A percentile compares a stretch with the other conserved stretches of the same genome.
These are phyloP conservation scores for Toxonevra muliebris DNA, from an alignment of 2,888 invertebrate genomes.

Conservation along the genomic window DNA sequence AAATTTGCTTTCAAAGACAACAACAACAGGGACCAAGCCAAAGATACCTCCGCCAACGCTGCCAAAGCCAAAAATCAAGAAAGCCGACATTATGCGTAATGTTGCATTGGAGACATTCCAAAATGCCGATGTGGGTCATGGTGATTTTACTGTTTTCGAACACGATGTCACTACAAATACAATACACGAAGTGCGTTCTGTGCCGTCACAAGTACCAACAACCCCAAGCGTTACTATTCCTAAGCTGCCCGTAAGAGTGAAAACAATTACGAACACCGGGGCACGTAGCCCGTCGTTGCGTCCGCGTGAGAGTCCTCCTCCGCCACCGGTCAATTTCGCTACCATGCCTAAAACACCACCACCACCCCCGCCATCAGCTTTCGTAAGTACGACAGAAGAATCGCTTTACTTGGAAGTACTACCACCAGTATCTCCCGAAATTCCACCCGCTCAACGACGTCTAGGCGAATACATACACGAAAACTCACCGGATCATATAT, in stretches of 20 bases:
- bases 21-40: slow-evolving; percentile 45
- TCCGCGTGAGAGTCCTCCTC: slow-evolving; percentile 63
- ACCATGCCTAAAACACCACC: slow-evolving; percentile 56
- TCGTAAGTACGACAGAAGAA: slow-evolving; percentile 42
- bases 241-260: slow-evolving; percentile 51
- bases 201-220: slow-evolving; percentile 32
- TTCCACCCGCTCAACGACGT: slow-evolving; percentile 55
- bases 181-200: slow-evolving; percentile 53
- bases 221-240: slow-evolving; percentile 30
- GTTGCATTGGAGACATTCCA: slow-evolving; percentile 61
- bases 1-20: slow-evolving; percentile 41
- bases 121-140: slow-evolving; percentile 60
- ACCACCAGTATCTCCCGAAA: slow-evolving; percentile 40
- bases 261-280: slow-evolving; percentile 3
- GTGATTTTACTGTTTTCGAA: slow-evolving; percentile 63
- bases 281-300: slow-evolving; percentile 46
- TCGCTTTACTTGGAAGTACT: slow-evolving; percentile 59
- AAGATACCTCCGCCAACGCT: slow-evolving; percentile 53
- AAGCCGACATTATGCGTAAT: slow-evolving; percentile 61
- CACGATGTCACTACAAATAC: slow-evolving; percentile 63
- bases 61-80: slow-evolving; percentile 61
- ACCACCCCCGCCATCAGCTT: slow-evolving; percentile 22
- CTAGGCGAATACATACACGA: slow-evolving; percentile 60
- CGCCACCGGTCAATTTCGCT: slow-evolving; percentile 62
- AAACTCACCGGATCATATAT: slow-evolving; percentile 61